Conservation (phyloP, 1,140 invertebrate species). For the Formica selysi region DNA sequence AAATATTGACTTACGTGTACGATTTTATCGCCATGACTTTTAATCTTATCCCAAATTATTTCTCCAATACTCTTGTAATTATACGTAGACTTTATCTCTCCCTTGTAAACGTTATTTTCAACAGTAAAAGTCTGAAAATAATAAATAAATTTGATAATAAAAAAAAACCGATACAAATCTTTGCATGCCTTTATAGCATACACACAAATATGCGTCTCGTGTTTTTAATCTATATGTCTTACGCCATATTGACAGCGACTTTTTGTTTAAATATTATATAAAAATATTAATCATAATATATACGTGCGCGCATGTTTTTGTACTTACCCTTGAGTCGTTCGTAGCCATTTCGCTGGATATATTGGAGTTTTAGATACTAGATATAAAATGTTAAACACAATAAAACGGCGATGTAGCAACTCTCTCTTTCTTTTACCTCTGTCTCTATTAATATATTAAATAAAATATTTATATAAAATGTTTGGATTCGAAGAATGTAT, state of each 20-base stretch:
- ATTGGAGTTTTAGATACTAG: neutral
- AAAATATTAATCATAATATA: neutral
- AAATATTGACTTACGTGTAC: slow-evolving; percentile 58
- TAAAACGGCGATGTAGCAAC: too few species aligned
- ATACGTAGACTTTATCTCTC: rapidly evolving
- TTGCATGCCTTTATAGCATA: neutral
- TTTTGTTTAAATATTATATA: neutral
- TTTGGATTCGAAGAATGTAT: too few species aligned
- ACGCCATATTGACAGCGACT: neutral
- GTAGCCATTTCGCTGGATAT: neutral
- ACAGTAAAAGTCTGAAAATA: slow-evolving; percentile 11
- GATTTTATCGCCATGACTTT: neutral
- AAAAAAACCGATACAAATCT: too few species aligned
- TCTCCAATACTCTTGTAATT: slow-evolving; percentile 40
- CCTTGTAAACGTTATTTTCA: slow-evolving; percentile 47
- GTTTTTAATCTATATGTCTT: neutral
- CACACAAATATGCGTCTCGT: neutral
- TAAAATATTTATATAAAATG: too few species aligned
- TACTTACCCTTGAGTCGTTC: neutral
- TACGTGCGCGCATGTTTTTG: neutral
- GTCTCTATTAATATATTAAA: too few species aligned
- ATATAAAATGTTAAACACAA: too few species aligned
- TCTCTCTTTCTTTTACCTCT: too few species aligned
- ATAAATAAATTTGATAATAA: neutral
- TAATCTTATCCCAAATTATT: slow-evolving; percentile 55